These are phyloP conservation scores for Caranx ignobilis DNA, from an alignment of 2,113 vertebrate species.

Conservation along the genomic window DNA sequence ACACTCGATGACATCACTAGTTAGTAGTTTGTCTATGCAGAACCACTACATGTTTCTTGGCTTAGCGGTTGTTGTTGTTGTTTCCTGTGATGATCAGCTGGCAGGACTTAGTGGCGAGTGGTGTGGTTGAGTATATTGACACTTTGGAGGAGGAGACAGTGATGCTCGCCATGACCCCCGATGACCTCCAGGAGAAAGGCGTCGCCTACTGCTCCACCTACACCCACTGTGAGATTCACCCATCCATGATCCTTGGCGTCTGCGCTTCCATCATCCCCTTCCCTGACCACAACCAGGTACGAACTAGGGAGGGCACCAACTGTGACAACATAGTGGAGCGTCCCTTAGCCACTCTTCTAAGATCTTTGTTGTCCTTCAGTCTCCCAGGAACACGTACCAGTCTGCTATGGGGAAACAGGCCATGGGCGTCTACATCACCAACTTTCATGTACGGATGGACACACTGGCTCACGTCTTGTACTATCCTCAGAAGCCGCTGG, in stretches of 20 bases:
- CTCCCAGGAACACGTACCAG: slow-evolving; percentile 99
- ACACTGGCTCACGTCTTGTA: slow-evolving; percentile 97
- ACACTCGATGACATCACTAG: too few relatives aligned
- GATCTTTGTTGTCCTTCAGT: slow-evolving; percentile 77
- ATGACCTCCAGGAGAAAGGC: slow-evolving; percentile 98
- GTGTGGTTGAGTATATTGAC: slow-evolving; percentile 98
- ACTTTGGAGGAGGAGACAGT: slow-evolving; percentile 98
- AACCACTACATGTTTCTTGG: not conserved
- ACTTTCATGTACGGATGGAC: slow-evolving; percentile 99
- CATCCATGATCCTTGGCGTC: slow-evolving; percentile 98
- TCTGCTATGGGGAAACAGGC: slow-evolving; percentile 99
- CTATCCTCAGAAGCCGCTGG: slow-evolving; percentile 98
- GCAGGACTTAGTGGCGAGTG: slow-evolving; percentile 98
- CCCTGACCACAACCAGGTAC: slow-evolving; percentile 98
- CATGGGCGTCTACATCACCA: slow-evolving; percentile 99
- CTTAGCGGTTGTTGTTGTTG: not conserved
- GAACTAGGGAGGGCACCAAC: not conserved
- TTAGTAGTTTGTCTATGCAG: too few relatives aligned
- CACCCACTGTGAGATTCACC: slow-evolving; percentile 98
- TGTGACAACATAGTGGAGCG: too few relatives aligned
- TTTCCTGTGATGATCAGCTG: slow-evolving; percentile 85
- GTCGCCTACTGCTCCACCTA: slow-evolving; percentile 98
- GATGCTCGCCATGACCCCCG: slow-evolving; percentile 99
- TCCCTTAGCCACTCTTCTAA: too few relatives aligned
- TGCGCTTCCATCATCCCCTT: slow-evolving; percentile 99